Percentiles rank a stretch among this genome's conserved stretches.
phyloP scores from a whole-genome alignment of 2,797 vertebrate species.

The Dromococcyx pavoninus region DNA sequence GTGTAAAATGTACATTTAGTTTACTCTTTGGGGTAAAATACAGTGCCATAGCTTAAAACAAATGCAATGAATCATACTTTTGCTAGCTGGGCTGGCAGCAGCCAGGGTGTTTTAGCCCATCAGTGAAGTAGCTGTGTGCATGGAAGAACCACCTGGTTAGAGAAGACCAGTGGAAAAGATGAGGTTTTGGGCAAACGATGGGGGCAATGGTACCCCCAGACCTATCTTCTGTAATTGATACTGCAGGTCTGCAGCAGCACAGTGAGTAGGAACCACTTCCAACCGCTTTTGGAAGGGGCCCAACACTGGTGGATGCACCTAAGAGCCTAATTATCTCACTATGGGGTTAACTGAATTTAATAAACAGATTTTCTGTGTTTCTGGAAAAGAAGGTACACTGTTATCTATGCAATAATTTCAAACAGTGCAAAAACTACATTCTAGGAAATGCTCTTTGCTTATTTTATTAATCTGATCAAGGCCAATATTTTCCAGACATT shows the following conservation, averaged over 20 bases:
- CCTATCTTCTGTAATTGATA: not conserved
- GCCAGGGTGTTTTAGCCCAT: not conserved
- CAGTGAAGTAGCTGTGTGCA: not conserved
- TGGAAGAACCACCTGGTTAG: rapidly evolving
- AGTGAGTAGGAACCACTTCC: not conserved
- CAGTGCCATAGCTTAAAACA: not conserved
- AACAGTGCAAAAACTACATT: not conserved
- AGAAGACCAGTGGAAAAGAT: not conserved
- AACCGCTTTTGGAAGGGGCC: not conserved
- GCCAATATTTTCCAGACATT: not conserved
- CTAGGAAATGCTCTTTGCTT: not conserved
- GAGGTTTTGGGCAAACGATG: rapidly evolving
- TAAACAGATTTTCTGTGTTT: not conserved
- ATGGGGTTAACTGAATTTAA: not conserved
- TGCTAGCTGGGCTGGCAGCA: not conserved
- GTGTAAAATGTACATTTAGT: not conserved
- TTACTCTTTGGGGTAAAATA: not conserved
- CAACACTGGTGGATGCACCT: not conserved
- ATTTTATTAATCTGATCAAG: not conserved
- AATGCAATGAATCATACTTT: rapidly evolving
- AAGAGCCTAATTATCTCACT: not conserved
- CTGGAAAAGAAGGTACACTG: not conserved
- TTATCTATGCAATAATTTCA: not conserved
- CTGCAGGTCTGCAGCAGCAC: not conserved
- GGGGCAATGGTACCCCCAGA: not conserved